Evolutionary conservation across 2,888 invertebrate genomes (phyloP).

Genomic region (Monochamus alternatus): DNA sequence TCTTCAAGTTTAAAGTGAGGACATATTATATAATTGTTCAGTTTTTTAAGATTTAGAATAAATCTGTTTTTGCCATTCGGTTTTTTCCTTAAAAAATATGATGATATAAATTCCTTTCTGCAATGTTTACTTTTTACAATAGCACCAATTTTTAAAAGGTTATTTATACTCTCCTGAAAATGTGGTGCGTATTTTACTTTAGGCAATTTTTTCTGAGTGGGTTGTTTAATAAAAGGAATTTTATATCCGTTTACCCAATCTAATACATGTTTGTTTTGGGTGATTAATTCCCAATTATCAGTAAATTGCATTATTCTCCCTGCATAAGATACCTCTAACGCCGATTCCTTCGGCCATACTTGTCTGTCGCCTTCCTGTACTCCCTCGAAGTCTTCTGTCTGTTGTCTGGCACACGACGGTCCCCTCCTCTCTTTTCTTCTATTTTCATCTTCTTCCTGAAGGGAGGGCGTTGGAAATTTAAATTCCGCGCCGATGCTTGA

Average conservation of each 20-base stretch:
- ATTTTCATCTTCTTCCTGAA: too few relatives aligned
- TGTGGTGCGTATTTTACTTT: background rate
- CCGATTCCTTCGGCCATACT: background rate
- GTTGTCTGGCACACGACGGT: background rate
- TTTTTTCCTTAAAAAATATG: conserved; percentile 33
- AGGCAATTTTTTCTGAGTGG: background rate
- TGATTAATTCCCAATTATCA: background rate
- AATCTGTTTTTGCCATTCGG: conserved; percentile 7
- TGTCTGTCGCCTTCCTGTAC: background rate
- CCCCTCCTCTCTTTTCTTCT: too few relatives aligned
- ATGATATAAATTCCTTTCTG: conserved; percentile 28
- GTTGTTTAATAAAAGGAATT: background rate
- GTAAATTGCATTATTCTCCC: background rate
- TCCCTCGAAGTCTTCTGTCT: background rate
- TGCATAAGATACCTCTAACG: background rate
- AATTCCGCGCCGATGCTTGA: too few relatives aligned
- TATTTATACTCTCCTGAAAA: background rate
- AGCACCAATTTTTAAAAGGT: conserved; percentile 2
- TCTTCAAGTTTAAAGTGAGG: conserved; percentile 22
- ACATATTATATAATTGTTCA: background rate
- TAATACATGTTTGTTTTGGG: background rate
- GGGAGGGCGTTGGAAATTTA: too few relatives aligned
- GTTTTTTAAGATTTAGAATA: conserved; percentile 15
- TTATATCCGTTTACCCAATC: background rate
- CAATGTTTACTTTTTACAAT: conserved; percentile 16